Base-by-base conservation (phyloP, 2,113 vertebrate species). In the Percopsis transmontana region DNA sequence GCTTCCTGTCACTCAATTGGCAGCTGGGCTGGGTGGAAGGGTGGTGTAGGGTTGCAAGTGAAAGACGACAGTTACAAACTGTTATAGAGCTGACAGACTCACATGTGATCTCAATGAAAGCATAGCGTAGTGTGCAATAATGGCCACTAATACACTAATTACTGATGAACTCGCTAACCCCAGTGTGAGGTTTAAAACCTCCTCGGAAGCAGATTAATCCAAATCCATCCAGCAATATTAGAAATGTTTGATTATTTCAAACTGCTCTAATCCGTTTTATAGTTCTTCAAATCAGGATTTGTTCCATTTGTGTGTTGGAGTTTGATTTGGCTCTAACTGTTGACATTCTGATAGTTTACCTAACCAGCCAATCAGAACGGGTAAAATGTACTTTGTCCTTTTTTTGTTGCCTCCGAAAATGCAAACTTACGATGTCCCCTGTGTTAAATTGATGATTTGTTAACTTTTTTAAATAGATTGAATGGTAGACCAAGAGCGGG, bases 401-500 rank as follows among this genome's bases (percentile, higher is more conserved):
- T 33, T 15, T 38, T 7, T n/a, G 44, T 58, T 58, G 5, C 24
- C 70, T 66, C 14, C 74, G 71, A 71, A 80, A 79, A 69, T 74
- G 57, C 80, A 62, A 82, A 45, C 60, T 76, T 45, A 47, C 83
- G 75, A 87, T 84, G 81, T 85, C 76, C 76, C 51, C 47, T 6
- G 55, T 19, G 57, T 41, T 69, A 7, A 75, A 80, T 84, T 47
- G 12, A 85, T 87, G 73, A 82, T 84, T 23, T 16, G 57, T 21
- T 51, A 77, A 64, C 13, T 54, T 54, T 62, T 54, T 72, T 64
- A 18, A 20, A 6, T 8, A 47, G 3, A 10, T 10, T 10, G 15
- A 47, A 16, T 65, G 47, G 39, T 21, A 15, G 40, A 38, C 48
- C 50, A 21, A 57, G 51, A 12, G 27, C 12, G 40, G 40, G 12